These are phyloP conservation scores for Neomorphus geoffroyi DNA, from an alignment of 2,797 vertebrate species.

Conservation along the genomic window DNA sequence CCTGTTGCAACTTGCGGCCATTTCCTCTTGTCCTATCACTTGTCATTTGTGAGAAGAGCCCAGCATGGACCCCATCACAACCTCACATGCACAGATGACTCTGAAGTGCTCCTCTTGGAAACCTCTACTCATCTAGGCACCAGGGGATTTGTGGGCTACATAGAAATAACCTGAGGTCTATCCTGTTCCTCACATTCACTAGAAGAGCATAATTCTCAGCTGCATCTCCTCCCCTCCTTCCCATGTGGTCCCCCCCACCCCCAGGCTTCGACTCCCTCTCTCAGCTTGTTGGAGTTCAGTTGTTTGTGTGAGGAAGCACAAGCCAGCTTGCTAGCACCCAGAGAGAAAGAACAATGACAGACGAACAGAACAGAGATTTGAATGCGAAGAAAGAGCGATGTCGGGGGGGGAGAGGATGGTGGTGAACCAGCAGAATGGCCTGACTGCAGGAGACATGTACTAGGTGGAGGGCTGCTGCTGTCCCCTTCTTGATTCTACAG, in stretches of 20 bases:
- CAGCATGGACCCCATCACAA: too few relatives aligned
- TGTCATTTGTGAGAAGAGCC: too few relatives aligned
- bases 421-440: background rate
- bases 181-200: fast-evolving
- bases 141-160: background rate
- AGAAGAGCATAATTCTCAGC: background rate
- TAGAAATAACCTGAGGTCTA: background rate
- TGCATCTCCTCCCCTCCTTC: background rate
- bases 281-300: background rate
- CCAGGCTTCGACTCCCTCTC: background rate
- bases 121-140: background rate
- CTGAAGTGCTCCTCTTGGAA: background rate
- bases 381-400: background rate
- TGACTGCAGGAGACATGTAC: background rate
- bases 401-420: background rate
- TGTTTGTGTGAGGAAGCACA: background rate
- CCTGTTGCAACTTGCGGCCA: too few relatives aligned
- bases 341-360: background rate
- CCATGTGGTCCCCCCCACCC: too few relatives aligned
- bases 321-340: background rate
- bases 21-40: too few relatives aligned
- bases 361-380: background rate
- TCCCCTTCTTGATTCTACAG: background rate
- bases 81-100: background rate
- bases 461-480: fast-evolving